Base-by-base conservation (phyloP, 2,888 invertebrate genomes). In the Brachyopa scutellaris region DNA sequence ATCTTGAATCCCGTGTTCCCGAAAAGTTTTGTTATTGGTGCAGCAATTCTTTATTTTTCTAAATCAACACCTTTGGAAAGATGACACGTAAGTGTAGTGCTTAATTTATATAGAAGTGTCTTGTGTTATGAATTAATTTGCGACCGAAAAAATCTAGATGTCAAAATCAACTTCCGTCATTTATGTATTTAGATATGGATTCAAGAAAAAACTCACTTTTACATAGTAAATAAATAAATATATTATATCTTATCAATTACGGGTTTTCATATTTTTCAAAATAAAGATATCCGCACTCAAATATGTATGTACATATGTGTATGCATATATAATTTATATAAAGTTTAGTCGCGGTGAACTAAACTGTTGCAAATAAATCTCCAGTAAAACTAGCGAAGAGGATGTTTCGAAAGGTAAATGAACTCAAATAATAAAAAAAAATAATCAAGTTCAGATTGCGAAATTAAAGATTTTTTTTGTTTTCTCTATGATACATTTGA, bases 41-140 rank as follows among this genome's bases (percentile, higher is more conserved):
- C 64, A 74, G 53, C 72, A 72, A 74, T 66, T 74, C 64, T 74
- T 74, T 74, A 57, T 66, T 74, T 67, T 66, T 74, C 74, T 42
- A 59, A 74, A 66, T 33, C 26, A 36, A 59, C 74, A 74, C 49
- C 59, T 67, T 57, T 74, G 57, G 66, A 74, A 59, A 74, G 33
- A 74, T 74, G 74, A 74, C 74, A 67, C 74, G 74, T 74, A 51
- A 74, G 66, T 67, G n/a, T 45, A 42, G 36, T 38, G 9, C 17
- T 26, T 0, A 4, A 7, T 15, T 55, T 55, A 7, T 15, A 8
- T 23, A 15, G n/a, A 38, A 15, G n/a, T 57, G 6, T 9, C 31
- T 4, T 9, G 5, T 59, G 59, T 59, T 59, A 31, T 57, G 26
- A 13, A 8, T 47, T 2, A 6, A 7, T 47, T 13, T 36, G 11